A percentile compares a stretch with the other conserved stretches of the same genome.
These are phyloP conservation scores for Muscidifurax raptorellus DNA, from an alignment of 1,140 invertebrate genomes.

Conservation along the genomic window DNA sequence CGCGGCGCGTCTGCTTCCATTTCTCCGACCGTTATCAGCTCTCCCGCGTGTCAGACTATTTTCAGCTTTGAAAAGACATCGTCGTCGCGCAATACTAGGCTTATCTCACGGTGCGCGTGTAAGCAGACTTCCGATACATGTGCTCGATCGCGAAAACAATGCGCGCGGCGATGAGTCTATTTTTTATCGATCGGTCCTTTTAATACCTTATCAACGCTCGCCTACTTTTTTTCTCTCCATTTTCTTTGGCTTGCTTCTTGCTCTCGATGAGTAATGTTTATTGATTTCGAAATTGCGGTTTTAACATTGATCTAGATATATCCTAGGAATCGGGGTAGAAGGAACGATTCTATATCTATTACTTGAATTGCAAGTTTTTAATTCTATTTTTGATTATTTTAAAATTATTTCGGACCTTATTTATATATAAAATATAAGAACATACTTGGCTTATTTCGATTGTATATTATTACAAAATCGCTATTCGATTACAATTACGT, in stretches of 20 bases:
- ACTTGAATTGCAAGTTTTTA: too few relatives aligned
- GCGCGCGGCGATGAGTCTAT: not conserved
- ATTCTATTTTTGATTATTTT: too few relatives aligned
- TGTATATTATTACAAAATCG: too few relatives aligned
- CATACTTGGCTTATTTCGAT: too few relatives aligned
- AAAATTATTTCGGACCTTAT: too few relatives aligned
- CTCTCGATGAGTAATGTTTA: not conserved
- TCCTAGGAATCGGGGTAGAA: not conserved
- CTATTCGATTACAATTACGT: too few relatives aligned
- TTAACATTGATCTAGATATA: conserved; percentile 42
- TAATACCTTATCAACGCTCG: conserved; percentile 25
- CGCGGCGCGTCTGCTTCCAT: not conserved
- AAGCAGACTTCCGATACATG: not conserved
- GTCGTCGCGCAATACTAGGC: not conserved
- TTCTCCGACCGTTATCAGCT: not conserved
- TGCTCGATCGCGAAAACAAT: not conserved
- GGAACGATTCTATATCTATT: too few relatives aligned
- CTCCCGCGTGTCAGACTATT: not conserved
- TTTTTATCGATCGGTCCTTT: conserved; percentile 42
- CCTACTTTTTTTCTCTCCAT: conserved; percentile 32
- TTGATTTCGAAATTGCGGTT: not conserved
- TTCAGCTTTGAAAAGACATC: not conserved
- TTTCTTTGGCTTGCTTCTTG: not conserved
- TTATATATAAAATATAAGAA: too few relatives aligned
- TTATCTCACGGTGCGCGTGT: conserved; percentile 3